phyloP scores from a whole-genome alignment of 2,113 vertebrate species.

The Zingel zingel region DNA sequence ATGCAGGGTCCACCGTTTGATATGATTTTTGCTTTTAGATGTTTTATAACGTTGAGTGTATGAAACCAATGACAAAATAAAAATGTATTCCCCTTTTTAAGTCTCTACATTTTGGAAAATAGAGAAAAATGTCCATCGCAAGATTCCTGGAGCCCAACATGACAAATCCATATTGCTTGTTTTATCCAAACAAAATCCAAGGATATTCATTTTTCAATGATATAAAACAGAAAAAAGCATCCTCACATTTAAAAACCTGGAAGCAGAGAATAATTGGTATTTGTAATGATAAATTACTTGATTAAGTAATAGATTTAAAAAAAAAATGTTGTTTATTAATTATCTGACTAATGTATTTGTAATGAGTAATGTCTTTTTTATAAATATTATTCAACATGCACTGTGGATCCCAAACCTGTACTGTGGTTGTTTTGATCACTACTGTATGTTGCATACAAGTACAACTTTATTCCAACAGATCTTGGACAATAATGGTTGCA shows the following conservation, averaged over 20 bases:
- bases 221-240: background rate
- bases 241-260: background rate
- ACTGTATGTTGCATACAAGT: background rate
- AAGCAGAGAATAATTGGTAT: background rate
- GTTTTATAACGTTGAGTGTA: background rate
- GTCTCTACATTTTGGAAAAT: background rate
- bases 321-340: background rate
- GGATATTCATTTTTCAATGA: fast-evolving
- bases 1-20: background rate
- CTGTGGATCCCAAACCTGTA: background rate
- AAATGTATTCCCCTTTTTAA: background rate
- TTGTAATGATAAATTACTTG: background rate
- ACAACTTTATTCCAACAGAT: background rate
- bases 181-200: background rate
- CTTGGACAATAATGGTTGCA: background rate
- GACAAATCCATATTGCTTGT: background rate
- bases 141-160: no score
- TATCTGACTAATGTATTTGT: background rate
- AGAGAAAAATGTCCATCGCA: background rate
- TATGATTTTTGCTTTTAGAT: background rate
- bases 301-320: background rate
- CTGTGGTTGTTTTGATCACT: background rate
- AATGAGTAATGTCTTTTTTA: background rate
- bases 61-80: background rate
- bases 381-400: no score